Evolutionary conservation across 2,113 vertebrate species (phyloP).

Genomic region (Falco punctatus): DNA sequence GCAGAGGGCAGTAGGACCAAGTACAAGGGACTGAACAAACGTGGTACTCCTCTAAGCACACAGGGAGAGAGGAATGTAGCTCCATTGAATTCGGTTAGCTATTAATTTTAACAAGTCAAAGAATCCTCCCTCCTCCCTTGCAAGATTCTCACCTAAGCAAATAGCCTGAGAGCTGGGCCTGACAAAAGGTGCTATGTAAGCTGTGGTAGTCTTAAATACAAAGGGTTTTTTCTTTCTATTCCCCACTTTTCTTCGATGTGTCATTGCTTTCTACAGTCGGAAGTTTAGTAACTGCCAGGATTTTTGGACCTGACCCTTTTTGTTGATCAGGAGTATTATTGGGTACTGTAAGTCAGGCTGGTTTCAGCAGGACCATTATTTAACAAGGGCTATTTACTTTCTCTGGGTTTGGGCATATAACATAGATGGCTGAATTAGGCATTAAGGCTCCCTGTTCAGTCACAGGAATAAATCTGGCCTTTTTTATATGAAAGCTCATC

Average conservation of each 20-base stretch:
- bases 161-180: neutral
- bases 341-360: neutral
- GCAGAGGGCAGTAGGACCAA: conserved; percentile 24
- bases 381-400: neutral
- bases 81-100: neutral
- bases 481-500: neutral
- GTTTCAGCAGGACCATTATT: neutral
- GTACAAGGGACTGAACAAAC: neutral
- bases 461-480: neutral
- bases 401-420: neutral
- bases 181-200: neutral
- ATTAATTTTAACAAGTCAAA: neutral
- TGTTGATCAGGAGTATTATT: neutral
- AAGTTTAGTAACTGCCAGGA: neutral
- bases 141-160: neutral
- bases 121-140: neutral
- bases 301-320: neutral
- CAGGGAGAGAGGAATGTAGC: neutral
- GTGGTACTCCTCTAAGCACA: neutral
- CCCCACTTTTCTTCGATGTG: neutral
- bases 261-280: neutral
- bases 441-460: neutral
- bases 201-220: neutral
- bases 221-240: neutral
- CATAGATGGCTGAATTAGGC: neutral